A percentile compares a stretch with the other conserved stretches of the same genome.
These are phyloP conservation scores for Cathartes aura DNA, from an alignment of 2,113 vertebrate genomes.

Conservation along the genomic window DNA sequence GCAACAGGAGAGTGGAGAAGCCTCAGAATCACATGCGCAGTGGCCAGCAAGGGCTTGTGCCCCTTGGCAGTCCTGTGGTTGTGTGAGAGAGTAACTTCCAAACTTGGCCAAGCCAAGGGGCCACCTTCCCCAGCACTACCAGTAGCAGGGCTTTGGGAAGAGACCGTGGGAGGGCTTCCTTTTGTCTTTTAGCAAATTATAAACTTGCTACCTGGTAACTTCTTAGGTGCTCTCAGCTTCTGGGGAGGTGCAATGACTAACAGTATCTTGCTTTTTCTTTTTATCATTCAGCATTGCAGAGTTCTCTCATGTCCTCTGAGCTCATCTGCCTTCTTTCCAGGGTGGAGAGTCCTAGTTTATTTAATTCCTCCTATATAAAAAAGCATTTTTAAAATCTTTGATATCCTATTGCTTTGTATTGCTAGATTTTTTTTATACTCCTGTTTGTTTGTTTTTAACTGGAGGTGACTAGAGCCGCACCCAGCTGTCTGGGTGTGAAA, in stretches of 20 bases:
- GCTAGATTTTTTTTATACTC: background rate
- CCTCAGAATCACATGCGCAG: accelerated
- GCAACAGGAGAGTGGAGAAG: background rate
- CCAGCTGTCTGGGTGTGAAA: background rate
- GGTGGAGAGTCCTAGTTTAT: background rate
- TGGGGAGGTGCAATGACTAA: background rate
- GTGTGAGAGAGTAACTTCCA: background rate
- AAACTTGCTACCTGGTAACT: background rate
- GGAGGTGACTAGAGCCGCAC: background rate
- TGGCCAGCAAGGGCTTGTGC: background rate
- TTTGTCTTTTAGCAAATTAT: background rate
- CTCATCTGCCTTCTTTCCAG: background rate
- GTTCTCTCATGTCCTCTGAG: background rate
- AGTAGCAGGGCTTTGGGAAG: background rate
- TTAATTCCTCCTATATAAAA: background rate
- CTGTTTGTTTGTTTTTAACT: background rate
- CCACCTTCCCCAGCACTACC: background rate
- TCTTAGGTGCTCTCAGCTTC: background rate
- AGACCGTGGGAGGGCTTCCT: background rate
- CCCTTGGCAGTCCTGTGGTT: background rate
- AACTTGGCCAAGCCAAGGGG: too few relatives aligned
- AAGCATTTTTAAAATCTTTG: background rate
- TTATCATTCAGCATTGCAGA: background rate
- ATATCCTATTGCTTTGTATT: background rate
- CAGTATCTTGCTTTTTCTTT: background rate